These are phyloP conservation scores for Lordiphosa andalusiaca DNA, from an alignment of 2,888 invertebrate genomes.

Conservation along the genomic window DNA sequence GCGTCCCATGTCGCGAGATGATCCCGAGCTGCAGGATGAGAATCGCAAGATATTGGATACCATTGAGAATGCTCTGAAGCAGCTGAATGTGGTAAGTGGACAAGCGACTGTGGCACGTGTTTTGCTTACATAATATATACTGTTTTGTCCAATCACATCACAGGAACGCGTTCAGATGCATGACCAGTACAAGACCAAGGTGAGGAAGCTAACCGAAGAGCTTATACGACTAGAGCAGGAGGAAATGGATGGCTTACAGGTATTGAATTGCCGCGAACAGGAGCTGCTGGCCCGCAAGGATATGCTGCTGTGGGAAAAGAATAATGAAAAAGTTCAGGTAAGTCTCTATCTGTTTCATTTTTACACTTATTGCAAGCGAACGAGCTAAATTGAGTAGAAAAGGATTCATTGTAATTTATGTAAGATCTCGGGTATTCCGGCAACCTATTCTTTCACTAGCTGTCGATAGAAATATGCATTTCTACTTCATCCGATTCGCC, in stretches of 20 bases:
- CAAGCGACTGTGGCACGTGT: too few species aligned
- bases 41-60: conserved; percentile 85
- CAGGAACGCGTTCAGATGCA: conserved; percentile 81
- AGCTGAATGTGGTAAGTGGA: conserved; percentile 79
- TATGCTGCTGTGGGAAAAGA: conserved; percentile 80
- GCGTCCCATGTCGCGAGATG: conserved; percentile 81
- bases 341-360: conserved; percentile 22
- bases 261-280: conserved; percentile 82
- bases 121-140: not conserved
- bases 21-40: conserved; percentile 84
- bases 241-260: conserved; percentile 82
- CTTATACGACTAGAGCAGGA: conserved; percentile 81
- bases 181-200: conserved; percentile 80
- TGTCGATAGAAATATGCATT: too few species aligned
- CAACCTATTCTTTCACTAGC: too few species aligned
- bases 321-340: conserved; percentile 80
- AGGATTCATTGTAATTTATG: too few species aligned
- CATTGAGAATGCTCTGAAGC: conserved; percentile 86
- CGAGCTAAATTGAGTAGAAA: too few species aligned
- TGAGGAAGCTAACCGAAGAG: conserved; percentile 80
- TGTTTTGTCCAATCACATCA: conserved; percentile 22
- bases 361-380: not conserved
- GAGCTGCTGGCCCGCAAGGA: conserved; percentile 79
- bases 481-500: too few species aligned
- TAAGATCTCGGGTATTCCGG: too few species aligned